phyloP scores from a whole-genome alignment of 2,113 vertebrate genomes.

The Danionella cerebrum region DNA sequence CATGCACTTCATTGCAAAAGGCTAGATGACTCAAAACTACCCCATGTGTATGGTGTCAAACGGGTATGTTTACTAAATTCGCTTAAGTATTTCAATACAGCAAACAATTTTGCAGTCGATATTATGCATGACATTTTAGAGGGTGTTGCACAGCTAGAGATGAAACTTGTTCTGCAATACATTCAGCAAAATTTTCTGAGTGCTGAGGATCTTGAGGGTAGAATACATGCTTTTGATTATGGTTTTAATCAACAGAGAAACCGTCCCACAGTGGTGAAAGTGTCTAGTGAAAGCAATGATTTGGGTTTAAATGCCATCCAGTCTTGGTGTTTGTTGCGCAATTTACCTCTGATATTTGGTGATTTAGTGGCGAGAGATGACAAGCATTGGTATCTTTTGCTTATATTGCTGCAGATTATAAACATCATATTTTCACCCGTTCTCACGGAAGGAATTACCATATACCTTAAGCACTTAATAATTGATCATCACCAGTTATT shows the following conservation, averaged over 20 bases:
- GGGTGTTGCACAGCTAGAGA: constrained; percentile 32
- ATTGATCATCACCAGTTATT: constrained; percentile 23
- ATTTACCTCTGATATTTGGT: constrained; percentile 37
- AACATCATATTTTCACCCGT: constrained; percentile 25
- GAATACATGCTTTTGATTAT: constrained; percentile 35
- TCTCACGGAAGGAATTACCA: constrained; percentile 30
- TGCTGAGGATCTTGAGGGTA: not conserved
- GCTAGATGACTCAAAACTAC: constrained; percentile 23
- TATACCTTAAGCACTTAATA: constrained; percentile 30
- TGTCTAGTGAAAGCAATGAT: constrained; percentile 25
- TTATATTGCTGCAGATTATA: constrained; percentile 30
- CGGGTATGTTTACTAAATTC: constrained; percentile 23
- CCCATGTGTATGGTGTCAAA: constrained; percentile 21
- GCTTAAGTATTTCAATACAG: constrained; percentile 34
- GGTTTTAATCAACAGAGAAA: constrained; percentile 32
- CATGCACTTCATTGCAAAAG: constrained; percentile 23
- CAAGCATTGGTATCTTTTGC: constrained; percentile 22
- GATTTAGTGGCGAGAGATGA: constrained; percentile 35
- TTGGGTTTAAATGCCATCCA: constrained; percentile 34
- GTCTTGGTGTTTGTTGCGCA: constrained; percentile 28
- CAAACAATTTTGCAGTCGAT: constrained; percentile 27
- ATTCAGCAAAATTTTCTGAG: constrained; percentile 13
- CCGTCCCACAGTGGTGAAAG: constrained; percentile 24
- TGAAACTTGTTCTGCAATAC: constrained; percentile 37
- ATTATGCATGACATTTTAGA: constrained; percentile 37